Base-by-base conservation (phyloP, 2,113 vertebrate genomes). In the Engraulis encrasicolus region DNA sequence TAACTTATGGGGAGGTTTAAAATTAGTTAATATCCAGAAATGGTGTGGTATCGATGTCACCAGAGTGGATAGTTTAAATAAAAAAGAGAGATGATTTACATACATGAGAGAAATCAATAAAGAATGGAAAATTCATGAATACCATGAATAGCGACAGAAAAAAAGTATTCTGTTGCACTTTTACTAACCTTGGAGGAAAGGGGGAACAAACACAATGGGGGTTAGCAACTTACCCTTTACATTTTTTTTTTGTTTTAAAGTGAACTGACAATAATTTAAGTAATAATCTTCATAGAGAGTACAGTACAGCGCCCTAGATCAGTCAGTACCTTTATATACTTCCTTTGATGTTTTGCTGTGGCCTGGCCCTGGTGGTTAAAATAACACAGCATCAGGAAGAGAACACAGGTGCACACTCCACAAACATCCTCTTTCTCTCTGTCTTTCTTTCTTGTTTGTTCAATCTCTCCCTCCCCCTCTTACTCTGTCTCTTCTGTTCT, bases 311-410 rank as follows among this genome's bases (percentile, higher is more conserved):
- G 87, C 90, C 92, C 96, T 96, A 95, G 93, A 94, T 95, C 93
- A 89, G 94, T 94, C 97, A 99, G 98, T 99, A 99, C 98, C 98
- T 99, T 99, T 99, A 99, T 99, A 98, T 96, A 98, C 95, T 99
- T 99, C 96, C 98, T 96, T 98, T 99, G 98, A 94, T 98, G 97
- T 92, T 99, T 99, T 97, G 98, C 97, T 96, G 97, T 96, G 95
- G 98, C 97, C 97, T 99, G 98, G 94, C 97, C 98, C 98, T 99
- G 98, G 97, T 97, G 98, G 97, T 99, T 96, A 99, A 97, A 99
- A 99, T 91, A 98, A 98, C 97, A 99, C 95, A 98, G 94, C 95
- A 96, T 99, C 84, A 94, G 93, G 91, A 86, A 92, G 96, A 98
- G 97, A 98, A 96, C 96, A 97, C 94, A 96, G 91, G 94, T 93